A percentile compares a stretch with the other conserved stretches of the same genome.
Evolutionary conservation across 2,113 vertebrate species (phyloP).

Genomic region (Triplophysa siluroides): DNA sequence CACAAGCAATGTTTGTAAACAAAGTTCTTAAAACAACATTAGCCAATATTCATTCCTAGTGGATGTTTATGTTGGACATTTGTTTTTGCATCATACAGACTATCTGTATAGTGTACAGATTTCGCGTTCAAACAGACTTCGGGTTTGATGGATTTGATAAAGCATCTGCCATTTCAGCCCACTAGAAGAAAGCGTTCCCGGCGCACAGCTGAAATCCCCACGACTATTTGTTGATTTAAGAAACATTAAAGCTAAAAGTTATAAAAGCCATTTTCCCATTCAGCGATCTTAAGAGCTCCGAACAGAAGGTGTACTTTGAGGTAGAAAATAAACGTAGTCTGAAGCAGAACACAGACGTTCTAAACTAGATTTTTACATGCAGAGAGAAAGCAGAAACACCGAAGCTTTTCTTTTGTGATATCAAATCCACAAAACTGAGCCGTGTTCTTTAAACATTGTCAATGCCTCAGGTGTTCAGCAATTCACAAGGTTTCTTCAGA

Average conservation of each 20-base stretch:
- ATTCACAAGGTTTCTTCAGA: conserved; percentile 63
- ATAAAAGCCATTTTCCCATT: conserved; percentile 29
- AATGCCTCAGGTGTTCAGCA: conserved; percentile 35
- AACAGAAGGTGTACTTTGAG: conserved; percentile 1
- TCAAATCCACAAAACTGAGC: conserved; percentile 38
- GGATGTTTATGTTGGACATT: conserved; percentile 36
- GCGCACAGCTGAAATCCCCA: conserved; percentile 27
- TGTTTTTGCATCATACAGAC: conserved; percentile 37
- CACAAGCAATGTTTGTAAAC: conserved; percentile 36
- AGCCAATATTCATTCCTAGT: conserved; percentile 26
- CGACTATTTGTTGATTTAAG: conserved; percentile 20
- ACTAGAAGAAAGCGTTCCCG: conserved; percentile 22
- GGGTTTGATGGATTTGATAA: conserved; percentile 23
- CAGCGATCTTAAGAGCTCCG: neutral
- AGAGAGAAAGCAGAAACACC: conserved; percentile 31
- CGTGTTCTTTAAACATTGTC: conserved; percentile 27
- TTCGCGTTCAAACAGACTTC: conserved; percentile 43
- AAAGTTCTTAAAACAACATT: conserved; percentile 41
- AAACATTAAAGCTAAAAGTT: conserved; percentile 29
- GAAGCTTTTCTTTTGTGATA: conserved; percentile 49
- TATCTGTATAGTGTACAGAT: conserved; percentile 25
- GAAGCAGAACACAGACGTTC: conserved; percentile 8
- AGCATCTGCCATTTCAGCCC: conserved; percentile 33
- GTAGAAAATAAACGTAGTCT: conserved; percentile 10
- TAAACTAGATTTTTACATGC: neutral